Evolutionary conservation across 2,888 invertebrate genomes (phyloP).

Genomic region (Noctua pronuba): DNA sequence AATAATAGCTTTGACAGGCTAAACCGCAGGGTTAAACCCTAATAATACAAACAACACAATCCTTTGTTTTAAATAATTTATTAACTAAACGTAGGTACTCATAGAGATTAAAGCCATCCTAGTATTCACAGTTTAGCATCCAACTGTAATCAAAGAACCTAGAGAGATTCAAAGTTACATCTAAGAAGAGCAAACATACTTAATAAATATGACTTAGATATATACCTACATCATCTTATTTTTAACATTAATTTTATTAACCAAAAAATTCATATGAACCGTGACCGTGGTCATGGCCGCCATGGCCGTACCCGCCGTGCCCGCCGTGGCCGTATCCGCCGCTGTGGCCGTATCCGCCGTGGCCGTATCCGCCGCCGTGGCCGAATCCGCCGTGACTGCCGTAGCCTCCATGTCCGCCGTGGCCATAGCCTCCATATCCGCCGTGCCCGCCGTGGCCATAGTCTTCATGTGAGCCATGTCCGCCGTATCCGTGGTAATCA

Average conservation of each 20-base stretch:
- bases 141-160: neutral
- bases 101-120: neutral
- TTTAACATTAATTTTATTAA: neutral
- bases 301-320: neutral
- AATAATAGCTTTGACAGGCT: neutral
- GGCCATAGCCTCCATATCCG: neutral
- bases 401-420: neutral
- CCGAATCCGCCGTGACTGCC: neutral
- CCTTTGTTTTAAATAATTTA: slow-evolving; percentile 1
- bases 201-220: slow-evolving; percentile 2
- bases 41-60: neutral
- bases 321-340: slow-evolving; percentile 1
- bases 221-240: slow-evolving; percentile 4
- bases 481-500: neutral
- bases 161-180: slow-evolving; percentile 1
- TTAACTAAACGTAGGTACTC: neutral
- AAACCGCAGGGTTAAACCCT: neutral
- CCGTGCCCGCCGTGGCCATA: neutral
- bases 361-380: neutral
- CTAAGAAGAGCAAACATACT: neutral
- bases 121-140: neutral
- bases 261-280: neutral
- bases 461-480: neutral
- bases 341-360: neutral
- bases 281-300: neutral